phyloP scores from a whole-genome alignment of 2,797 vertebrate species.

The Pteronotus mesoamericanus region DNA sequence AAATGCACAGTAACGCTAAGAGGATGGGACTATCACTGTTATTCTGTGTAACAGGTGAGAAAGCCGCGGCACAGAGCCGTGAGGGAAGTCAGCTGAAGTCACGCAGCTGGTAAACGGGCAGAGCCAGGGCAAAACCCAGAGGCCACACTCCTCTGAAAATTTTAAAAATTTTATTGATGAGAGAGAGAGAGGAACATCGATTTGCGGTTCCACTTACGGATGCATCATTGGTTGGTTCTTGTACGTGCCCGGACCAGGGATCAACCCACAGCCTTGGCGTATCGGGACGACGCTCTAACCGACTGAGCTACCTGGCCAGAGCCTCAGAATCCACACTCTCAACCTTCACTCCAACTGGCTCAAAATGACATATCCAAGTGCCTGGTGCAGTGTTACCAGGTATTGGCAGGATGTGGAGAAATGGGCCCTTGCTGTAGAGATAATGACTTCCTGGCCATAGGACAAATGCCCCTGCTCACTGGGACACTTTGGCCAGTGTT shows the following conservation, averaged over 20 bases:
- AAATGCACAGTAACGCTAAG: background rate
- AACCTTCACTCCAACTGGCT: background rate
- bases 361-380: background rate
- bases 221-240: background rate
- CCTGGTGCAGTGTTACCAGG: background rate
- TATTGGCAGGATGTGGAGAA: background rate
- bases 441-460: background rate
- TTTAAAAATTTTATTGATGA: background rate
- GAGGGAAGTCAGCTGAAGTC: background rate
- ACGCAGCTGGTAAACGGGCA: background rate
- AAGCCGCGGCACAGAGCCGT: background rate
- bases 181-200: background rate
- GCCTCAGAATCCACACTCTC: background rate
- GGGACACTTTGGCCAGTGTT: background rate
- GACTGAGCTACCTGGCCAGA: background rate
- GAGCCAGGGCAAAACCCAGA: background rate
- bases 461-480: background rate
- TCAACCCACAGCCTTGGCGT: background rate
- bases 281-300: background rate
- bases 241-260: background rate
- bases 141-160: background rate
- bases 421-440: background rate
- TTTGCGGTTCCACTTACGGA: background rate
- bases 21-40: background rate
- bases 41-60: background rate